A percentile compares a stretch with the other conserved stretches of the same genome.
Conservation (phyloP, 37 sponge, comb jelly and placozoan genomes). For the Ianthella basta region DNA sequence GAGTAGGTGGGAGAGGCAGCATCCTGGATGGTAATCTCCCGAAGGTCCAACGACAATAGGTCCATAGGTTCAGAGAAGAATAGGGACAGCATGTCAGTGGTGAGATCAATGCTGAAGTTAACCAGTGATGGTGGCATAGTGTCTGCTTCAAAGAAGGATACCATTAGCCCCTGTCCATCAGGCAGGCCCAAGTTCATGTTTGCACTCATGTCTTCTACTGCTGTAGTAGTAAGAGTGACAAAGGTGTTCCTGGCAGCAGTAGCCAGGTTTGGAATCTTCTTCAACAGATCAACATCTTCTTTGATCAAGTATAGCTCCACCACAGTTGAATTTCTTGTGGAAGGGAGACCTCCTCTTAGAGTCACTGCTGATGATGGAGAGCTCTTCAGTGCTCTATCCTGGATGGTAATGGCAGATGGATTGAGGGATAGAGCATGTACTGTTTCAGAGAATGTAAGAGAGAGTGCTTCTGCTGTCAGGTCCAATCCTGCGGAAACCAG, state of each 20-base stretch:
- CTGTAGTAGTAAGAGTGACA: constrained; percentile 51
- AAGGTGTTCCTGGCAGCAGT: constrained; percentile 62
- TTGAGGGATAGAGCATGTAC: constrained; percentile 63
- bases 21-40: constrained; percentile 16
- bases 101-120: constrained; percentile 64
- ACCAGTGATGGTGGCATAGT: constrained; percentile 56
- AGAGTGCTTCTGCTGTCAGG: constrained; percentile 45
- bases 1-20: background rate
- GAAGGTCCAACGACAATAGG: constrained; percentile 47
- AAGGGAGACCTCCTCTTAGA: constrained; percentile 54
- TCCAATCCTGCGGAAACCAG: constrained; percentile 53
- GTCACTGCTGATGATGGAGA: constrained; percentile 14
- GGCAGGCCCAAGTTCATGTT: constrained; percentile 43
- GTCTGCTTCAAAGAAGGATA: constrained; percentile 50
- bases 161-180: constrained; percentile 31
- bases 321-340: constrained; percentile 43
- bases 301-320: constrained; percentile 43
- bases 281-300: constrained; percentile 62
- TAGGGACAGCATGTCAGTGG: constrained; percentile 57
- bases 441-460: constrained; percentile 80
- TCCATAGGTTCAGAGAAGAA: constrained; percentile 88
- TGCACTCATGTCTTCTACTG: constrained; percentile 77
- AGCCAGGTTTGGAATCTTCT: constrained; percentile 61
- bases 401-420: constrained; percentile 69
- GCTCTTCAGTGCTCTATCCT: constrained; percentile 29